phyloP scores from a whole-genome alignment of 2,113 vertebrate genomes.

The Nansenia antarctica region DNA sequence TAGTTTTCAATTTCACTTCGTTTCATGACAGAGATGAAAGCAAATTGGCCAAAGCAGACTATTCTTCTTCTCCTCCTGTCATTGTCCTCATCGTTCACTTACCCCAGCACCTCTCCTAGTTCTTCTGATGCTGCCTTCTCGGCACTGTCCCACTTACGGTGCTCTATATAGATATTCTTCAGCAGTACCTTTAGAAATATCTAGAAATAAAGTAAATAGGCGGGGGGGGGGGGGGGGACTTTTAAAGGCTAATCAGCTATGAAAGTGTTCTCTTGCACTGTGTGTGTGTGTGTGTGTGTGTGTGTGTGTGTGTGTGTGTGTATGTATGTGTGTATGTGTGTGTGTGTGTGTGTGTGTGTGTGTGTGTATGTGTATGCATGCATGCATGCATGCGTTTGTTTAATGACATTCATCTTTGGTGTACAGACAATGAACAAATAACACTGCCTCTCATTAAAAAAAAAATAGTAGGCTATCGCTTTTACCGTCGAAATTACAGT shows the following conservation, averaged over 20 bases:
- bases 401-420: no score
- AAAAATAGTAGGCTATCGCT: no score
- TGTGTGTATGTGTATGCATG: conserved; percentile 1
- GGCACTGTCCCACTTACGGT: no score
- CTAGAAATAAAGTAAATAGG: no score
- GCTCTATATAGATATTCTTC: not conserved
- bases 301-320: no score
- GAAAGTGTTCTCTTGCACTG: not conserved
- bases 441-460: no score
- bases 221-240: no score
- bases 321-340: no score
- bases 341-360: conserved; percentile 11
- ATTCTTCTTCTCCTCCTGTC: not conserved
- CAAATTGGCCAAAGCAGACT: not conserved
- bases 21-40: not conserved
- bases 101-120: not conserved
- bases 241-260: not conserved
- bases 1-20: not conserved
- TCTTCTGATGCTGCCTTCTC: not conserved
- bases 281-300: no score
- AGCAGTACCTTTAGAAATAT: no score
- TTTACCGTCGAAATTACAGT: no score
- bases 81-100: not conserved
- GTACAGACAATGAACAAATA: no score
- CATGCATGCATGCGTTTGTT: not conserved